A percentile compares a stretch with the other conserved stretches of the same genome.
Conservation (phyloP, 2,113 vertebrate genomes). For the Coregonus clupeaformis region DNA sequence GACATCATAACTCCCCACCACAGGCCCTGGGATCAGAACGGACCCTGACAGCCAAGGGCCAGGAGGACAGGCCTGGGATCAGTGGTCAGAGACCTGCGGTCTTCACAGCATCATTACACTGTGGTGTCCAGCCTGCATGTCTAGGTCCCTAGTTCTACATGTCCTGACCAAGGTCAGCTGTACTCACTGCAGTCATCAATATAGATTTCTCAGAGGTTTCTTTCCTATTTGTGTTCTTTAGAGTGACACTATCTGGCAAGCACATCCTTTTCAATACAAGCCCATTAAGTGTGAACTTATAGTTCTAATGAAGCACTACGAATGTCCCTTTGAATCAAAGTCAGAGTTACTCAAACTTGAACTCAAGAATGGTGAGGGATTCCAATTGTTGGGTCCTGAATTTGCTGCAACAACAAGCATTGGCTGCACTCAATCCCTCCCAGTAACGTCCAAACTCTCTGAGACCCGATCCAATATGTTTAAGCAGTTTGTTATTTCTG, state of each 20-base stretch:
- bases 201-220: not conserved
- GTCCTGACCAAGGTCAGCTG: not conserved
- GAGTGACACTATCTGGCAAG: constrained; percentile 1
- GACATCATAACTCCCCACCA: not conserved
- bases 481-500: not conserved
- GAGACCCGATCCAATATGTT: not conserved
- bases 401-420: constrained; percentile 11
- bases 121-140: not conserved
- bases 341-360: not conserved
- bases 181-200: not conserved
- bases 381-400: not conserved
- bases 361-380: not conserved
- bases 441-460: not conserved
- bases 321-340: not conserved
- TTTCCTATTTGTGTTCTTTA: not conserved
- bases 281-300: not conserved
- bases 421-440: not conserved
- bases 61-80: not conserved
- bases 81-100: not conserved
- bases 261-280: constrained; percentile 1
- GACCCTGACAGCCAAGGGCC: not conserved
- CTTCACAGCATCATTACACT: not conserved
- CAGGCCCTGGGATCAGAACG: not conserved
- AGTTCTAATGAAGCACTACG: not conserved
- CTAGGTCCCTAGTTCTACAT: not conserved